These are phyloP conservation scores for Paramacrobiotus metropolitanus DNA, from an alignment of 1,140 invertebrate genomes.

Conservation along the genomic window DNA sequence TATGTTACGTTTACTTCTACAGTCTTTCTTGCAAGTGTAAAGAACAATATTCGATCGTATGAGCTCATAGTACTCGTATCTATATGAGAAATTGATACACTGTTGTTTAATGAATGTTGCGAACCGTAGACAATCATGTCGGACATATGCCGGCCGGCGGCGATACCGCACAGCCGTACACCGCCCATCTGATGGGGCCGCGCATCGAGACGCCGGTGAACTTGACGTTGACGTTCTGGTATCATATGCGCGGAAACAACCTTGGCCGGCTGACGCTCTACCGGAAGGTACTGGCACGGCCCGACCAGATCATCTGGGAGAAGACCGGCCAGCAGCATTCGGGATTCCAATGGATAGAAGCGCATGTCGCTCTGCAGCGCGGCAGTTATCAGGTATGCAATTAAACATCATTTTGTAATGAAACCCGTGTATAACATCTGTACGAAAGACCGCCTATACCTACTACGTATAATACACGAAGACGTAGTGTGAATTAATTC, in stretches of 20 bases:
- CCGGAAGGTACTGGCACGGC: not conserved
- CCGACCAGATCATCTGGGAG: conserved; percentile 1
- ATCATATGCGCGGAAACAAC: not conserved
- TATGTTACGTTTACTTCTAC: too few relatives aligned
- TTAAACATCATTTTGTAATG: not conserved
- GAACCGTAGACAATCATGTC: too few relatives aligned
- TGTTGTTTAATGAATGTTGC: too few relatives aligned
- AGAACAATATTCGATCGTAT: too few relatives aligned
- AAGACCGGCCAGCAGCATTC: not conserved
- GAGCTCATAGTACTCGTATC: too few relatives aligned
- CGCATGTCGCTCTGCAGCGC: not conserved
- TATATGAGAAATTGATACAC: too few relatives aligned
- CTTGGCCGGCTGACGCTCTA: not conserved
- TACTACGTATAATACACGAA: too few relatives aligned
- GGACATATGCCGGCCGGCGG: too few relatives aligned
- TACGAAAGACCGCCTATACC: too few relatives aligned
- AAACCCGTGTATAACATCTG: not conserved
- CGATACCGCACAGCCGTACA: too few relatives aligned
- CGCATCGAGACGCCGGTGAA: not conserved
- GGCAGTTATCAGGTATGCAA: not conserved
- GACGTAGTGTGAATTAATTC: too few relatives aligned
- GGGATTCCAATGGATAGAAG: not conserved
- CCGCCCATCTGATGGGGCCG: not conserved
- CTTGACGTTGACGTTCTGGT: not conserved
- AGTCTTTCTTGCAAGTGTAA: too few relatives aligned